Evolutionary conservation across 2,888 invertebrate species (phyloP), one percentile per base, ranked within the genome.

Genomic region (Sicus ferrugineus): DNA sequence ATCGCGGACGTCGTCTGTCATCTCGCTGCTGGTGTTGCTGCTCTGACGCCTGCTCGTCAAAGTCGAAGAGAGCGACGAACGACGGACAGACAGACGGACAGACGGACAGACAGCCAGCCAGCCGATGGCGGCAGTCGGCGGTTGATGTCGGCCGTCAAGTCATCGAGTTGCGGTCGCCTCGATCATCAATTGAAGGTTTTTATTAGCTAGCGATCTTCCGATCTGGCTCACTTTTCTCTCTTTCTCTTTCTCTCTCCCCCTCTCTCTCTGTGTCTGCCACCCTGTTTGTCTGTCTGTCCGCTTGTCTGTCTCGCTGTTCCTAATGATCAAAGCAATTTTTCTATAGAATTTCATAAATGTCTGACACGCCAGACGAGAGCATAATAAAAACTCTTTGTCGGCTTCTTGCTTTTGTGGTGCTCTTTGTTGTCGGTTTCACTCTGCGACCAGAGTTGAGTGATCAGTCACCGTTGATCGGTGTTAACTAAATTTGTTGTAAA

Each of bases 1-100:
- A 31, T 38, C 34, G 34, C 21, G 19, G 59, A 31, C 34, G 59
- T 59, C 59, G 59, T 59, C 21, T 59, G 59, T 59, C 59, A 38
- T 34, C 34, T 9, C 58, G 23, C 19, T 23, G 54, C 28, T 54
- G 26, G 23, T 54, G 26, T 54, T 54, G 54, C 6, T 54, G 7
- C n/a, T n/a, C 16, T 28, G 54, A 54, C 26, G 26, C 28, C 28
- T 28, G 38, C 52, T 7, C 16, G 54, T 2, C 26, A 26, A 54
- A 54, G 54, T 54, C 28, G 38, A 59, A 56, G 56, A 26, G 56
- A 56, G 26, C 54, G 26, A 16, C 28, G 21, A 59, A 16, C 30
- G 19, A 19, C 23, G 30, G 31, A 28, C 31, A 23, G 59, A 59
- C 5, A 14, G 38, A 9, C 21, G 21, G 38, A 31, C 14, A 23